Base-by-base conservation (phyloP, 2,113 vertebrate genomes). In the Megaptera novaeangliae region DNA sequence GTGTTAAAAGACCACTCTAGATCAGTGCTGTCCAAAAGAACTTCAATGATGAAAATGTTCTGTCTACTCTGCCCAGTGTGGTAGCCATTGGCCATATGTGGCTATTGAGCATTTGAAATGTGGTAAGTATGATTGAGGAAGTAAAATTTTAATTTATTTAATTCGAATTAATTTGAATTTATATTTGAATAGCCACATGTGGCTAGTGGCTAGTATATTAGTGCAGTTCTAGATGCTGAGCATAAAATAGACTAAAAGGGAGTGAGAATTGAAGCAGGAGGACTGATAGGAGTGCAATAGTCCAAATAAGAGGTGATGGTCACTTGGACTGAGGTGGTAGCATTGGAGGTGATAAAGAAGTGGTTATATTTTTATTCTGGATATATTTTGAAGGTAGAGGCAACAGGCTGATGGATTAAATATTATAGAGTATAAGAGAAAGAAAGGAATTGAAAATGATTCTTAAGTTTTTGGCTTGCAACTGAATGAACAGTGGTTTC, bases 361-460 rank as follows among this genome's bases (percentile, higher is more conserved):
- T 31, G 69, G 25, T 74, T 80, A 59, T 52, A 86, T 59, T 95
- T 91, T 93, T n/a, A 78, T 55, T 55, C 75, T 55, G 49, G 63
- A 71, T 80, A 39, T 85, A 57, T 81, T 63, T 81, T 52, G 39
- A 95, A 81, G 69, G 18, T 74, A 66, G 46, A 68, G n/a, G 25
- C 39, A 52, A 63, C 27, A 90, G 34, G 41, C 57, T 93, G 71
- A 29, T 74, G 39, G 21, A 36, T 5, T 90, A n/a, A 63, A 36
- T 74, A 82, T 74, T 66, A 68, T n/a, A 90, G 20, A 29, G 9
- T 85, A 2, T 89, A 39, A 71, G 25, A 92, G 44, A 85, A 82
- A 87, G 81, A 59, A 96, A 83, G 52, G 6, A 85, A 90, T 66
- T 85, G 71, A 72, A 93, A 97, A 93, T 13, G 5, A 80, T 86